Conservation (phyloP, 2,797 vertebrate species). For the Sarcophilus harrisii region DNA sequence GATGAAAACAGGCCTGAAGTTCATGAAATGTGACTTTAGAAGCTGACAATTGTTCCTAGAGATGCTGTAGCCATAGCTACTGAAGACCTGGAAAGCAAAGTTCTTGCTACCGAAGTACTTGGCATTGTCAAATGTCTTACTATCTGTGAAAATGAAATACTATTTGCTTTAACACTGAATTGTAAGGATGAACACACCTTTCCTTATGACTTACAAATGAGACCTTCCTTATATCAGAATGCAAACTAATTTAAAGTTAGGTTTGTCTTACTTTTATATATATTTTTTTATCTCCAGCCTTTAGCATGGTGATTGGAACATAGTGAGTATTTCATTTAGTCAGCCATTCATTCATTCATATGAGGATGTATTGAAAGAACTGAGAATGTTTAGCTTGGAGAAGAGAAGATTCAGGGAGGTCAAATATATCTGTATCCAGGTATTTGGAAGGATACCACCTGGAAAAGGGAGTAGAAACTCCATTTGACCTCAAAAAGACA, state of each 20-base stretch:
- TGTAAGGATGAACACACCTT: background rate
- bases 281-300: background rate
- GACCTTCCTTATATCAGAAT: background rate
- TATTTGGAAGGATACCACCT: background rate
- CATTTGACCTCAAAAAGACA: background rate
- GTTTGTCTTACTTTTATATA: background rate
- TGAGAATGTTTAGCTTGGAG: background rate
- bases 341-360: background rate
- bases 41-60: background rate
- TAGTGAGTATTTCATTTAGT: background rate
- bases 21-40: background rate
- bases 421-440: background rate
- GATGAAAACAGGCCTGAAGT: conserved; percentile 12
- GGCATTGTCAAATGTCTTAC: background rate
- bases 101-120: background rate
- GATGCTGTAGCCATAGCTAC: background rate
- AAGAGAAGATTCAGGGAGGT: background rate
- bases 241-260: background rate
- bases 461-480: background rate
- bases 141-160: background rate
- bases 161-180: background rate
- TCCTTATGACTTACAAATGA: background rate
- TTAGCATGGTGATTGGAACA: background rate
- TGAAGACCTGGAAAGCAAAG: background rate
- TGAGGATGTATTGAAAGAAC: background rate